These are phyloP conservation scores for Nomada fabriciana DNA, from an alignment of 2,888 invertebrate species.

Conservation along the genomic window DNA sequence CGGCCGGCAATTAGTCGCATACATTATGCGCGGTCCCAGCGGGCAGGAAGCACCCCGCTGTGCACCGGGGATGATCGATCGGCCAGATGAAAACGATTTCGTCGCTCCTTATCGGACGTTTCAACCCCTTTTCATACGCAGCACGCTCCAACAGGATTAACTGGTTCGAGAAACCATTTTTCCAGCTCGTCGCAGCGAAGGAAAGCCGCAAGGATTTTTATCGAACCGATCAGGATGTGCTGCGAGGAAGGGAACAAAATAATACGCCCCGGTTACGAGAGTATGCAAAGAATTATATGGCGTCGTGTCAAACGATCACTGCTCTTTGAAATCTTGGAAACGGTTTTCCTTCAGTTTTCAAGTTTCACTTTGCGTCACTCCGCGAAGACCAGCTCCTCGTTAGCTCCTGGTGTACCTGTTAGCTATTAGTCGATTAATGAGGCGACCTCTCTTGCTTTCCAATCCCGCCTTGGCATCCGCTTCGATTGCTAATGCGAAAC, in stretches of 20 bases:
- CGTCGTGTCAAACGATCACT: not conserved
- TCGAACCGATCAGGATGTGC: conserved; percentile 17
- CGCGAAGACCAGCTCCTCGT: not conserved
- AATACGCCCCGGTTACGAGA: not conserved
- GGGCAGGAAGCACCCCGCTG: conserved; percentile 41
- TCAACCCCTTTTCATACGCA: conserved; percentile 6
- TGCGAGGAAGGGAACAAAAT: not conserved
- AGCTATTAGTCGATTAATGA: not conserved
- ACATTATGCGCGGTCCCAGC: conserved; percentile 59
- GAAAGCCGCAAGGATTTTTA: conserved; percentile 52
- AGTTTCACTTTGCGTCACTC: not conserved
- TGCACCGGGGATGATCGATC: conserved; percentile 63
- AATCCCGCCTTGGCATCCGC: not conserved
- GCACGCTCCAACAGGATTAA: conserved; percentile 45
- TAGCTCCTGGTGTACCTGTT: not conserved
- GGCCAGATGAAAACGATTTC: conserved; percentile 60
- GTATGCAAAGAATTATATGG: not conserved
- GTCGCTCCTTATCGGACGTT: conserved; percentile 30
- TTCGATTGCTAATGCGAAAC: conserved; percentile 9
- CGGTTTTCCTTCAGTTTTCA: too few species aligned
- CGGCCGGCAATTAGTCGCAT: conserved; percentile 62
- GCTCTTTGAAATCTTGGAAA: not conserved
- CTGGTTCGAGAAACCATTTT: conserved; percentile 51
- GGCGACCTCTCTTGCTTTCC: not conserved
- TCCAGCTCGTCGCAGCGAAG: conserved; percentile 24